Evolutionary conservation across 2,888 invertebrate genomes (phyloP), one percentile per base, ranked within the genome.

Genomic region (Itoplectis maculator): DNA sequence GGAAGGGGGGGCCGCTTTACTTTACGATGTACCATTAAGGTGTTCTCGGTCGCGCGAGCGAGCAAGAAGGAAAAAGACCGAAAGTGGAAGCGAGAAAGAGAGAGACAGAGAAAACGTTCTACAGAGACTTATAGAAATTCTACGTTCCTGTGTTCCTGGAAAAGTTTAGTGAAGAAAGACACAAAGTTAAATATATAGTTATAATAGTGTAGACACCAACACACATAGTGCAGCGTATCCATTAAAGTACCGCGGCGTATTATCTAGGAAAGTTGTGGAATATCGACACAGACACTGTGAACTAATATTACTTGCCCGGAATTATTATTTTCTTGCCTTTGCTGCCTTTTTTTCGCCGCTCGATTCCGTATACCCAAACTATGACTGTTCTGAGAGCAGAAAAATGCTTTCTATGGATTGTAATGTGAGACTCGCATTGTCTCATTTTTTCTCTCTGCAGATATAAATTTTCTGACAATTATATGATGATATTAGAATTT

Each of bases 21-120:
- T 82, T 82, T 82, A 82, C 79, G 82, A 82, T 79, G 75, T 65
- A 72, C 82, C 61, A 79, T 82, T 79, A 79, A 79, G 79, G 75
- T 82, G 75, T 61, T 59, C 35, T 15, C 35, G 35, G 3, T 29
- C 35, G 51, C 35, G 51, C 13, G 69, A 63, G 75, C 29, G 29
- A 29, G 20, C 37, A 47, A 29, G 29, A 29, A n/a, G n/a, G n/a
- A n/a, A n/a, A n/a, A 29, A 29, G 29, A 29, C 29, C 29, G 29
- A 29, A 5, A 29, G 29, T 3, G 29, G 42, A 54, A 70, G 56
- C 47, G 23, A 56, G 35, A 56, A 45, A 45, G 29, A 29, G 29
- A 29, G 29, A 49, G 63, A 70, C 49, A 56, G 23, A 56, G 35
- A 56, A 45, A 45, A 66, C 61, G 68, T 61, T 76, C 35, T 59